These are phyloP conservation scores for Lonchura striata DNA, from an alignment of 2,113 vertebrate genomes.

Conservation along the genomic window DNA sequence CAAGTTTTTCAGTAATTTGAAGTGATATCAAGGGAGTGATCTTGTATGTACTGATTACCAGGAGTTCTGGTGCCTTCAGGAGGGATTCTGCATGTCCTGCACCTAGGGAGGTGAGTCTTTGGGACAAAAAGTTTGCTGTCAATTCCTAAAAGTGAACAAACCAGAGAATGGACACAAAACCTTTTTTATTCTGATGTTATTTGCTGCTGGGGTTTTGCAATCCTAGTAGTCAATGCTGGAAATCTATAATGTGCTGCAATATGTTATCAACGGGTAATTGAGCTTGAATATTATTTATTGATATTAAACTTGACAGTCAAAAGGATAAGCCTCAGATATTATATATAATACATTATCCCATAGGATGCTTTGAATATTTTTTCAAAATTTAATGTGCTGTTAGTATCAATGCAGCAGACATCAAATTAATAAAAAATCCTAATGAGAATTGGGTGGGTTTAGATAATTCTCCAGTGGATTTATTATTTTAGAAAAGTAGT, in stretches of 20 bases:
- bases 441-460: neutral
- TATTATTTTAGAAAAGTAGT: neutral
- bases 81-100: neutral
- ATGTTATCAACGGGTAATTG: neutral
- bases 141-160: neutral
- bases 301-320: neutral
- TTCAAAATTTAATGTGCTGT: neutral
- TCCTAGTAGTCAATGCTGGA: neutral
- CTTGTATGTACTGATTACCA: neutral
- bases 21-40: neutral
- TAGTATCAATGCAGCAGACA: neutral
- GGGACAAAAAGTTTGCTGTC: neutral
- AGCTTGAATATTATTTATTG: conserved; percentile 1
- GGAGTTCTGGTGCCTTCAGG: neutral
- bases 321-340: neutral
- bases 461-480: neutral
- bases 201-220: neutral
- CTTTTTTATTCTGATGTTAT: neutral
- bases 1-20: neutral
- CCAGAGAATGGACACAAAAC: neutral
- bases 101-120: neutral
- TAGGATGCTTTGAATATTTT: neutral
- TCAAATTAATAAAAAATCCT: neutral
- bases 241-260: neutral
- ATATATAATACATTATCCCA: neutral